Evolutionary conservation across 2,888 invertebrate species (phyloP), one percentile per base, ranked within the genome.

Genomic region (Dicyrtoma fusca): DNA sequence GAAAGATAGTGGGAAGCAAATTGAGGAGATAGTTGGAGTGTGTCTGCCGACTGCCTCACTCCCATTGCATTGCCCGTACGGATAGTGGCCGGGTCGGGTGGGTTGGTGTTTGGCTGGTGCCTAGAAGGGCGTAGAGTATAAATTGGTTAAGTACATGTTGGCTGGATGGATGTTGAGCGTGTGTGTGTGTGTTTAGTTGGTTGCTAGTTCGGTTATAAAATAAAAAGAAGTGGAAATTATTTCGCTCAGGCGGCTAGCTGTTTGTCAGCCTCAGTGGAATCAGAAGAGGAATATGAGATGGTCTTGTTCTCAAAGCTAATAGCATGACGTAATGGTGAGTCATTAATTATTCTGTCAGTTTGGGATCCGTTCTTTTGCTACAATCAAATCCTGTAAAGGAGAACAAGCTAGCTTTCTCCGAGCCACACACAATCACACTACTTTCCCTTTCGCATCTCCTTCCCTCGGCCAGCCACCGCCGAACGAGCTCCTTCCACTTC

Each of bases 311-410:
- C 71, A 70, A 62, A 74, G 66, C 74, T 74, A 74, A 74, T 74
- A 72, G 71, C 69, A 72, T 74, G 69, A 72, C 69, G 72, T 72
- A 45, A 68, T 69, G 71, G 51, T 53, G 44, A 71, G 75, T 78
- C 78, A 78, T 78, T 78, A 78, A 76, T 78, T 78, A 76, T 78
- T 75, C 76, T 76, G 78, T 78, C 78, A 78, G 75, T 66, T 72
- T 61, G 25, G 64, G 69, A 74, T 74, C 70, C 72, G 61, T 57
- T 65, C 66, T 69, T 64, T 61, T 74, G 57, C 66, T 66, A 63
- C 71, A 59, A 72, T 73, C 69, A 75, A 74, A 71, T 71, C 70
- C 69, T 71, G 73, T 69, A 69, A 65, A 69, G 72, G 55, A 69
- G 63, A 75, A 59, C 51, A 47, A 72, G 55, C 55, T 47, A 11